Evolutionary conservation across 2,797 vertebrate species (phyloP).

Genomic region (Acanthornis magna): DNA sequence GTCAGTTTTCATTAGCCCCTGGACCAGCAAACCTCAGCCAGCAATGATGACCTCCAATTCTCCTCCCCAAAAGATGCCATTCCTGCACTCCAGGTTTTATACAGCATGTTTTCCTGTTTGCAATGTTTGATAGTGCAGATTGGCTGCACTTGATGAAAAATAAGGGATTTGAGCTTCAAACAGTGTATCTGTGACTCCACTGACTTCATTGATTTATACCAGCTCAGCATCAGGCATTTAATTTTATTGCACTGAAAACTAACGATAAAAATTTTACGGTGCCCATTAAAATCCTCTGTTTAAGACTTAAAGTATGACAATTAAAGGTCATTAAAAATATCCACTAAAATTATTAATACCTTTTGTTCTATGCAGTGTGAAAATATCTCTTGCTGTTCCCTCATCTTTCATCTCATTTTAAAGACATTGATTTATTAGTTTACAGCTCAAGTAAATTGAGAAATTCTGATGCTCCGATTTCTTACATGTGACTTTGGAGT

Average conservation of each 20-base stretch:
- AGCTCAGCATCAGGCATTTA: background rate
- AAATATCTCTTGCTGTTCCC: background rate
- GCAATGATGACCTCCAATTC: background rate
- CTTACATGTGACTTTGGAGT: slow-evolving; percentile 1
- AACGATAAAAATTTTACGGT: background rate
- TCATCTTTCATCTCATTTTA: slow-evolving; percentile 30
- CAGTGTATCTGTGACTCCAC: background rate
- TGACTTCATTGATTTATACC: background rate
- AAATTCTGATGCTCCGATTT: slow-evolving; percentile 1
- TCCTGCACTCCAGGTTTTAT: background rate
- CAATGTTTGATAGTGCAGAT: background rate
- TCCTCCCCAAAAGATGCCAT: background rate
- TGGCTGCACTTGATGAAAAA: background rate
- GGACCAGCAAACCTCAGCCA: background rate
- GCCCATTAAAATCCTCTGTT: background rate
- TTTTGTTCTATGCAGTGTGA: slow-evolving; percentile 1
- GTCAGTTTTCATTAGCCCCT: slow-evolving; percentile 39
- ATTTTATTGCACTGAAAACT: background rate
- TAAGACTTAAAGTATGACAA: background rate
- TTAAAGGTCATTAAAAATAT: slow-evolving; percentile 24
- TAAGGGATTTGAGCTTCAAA: background rate
- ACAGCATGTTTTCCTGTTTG: background rate
- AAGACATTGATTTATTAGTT: slow-evolving; percentile 41
- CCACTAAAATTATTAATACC: background rate
- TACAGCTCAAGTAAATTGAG: background rate